Conservation (phyloP, 2,113 vertebrate species). For the Chamaetylas fuelleborni region DNA sequence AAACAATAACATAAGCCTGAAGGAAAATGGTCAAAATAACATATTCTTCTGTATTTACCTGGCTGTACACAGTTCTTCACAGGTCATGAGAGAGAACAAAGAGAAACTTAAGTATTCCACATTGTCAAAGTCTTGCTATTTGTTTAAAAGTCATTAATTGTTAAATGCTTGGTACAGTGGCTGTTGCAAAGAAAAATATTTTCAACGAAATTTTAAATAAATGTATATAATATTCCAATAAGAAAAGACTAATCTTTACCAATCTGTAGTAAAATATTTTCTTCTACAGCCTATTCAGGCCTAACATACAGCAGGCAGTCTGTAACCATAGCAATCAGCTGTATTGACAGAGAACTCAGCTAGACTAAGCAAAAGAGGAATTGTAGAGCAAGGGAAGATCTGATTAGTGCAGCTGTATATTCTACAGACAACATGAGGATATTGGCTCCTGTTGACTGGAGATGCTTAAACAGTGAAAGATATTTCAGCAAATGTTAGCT, state of each 20-base stretch:
- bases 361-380: slow-evolving; percentile 1
- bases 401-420: background rate
- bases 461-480: background rate
- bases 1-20: background rate
- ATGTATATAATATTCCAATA: background rate
- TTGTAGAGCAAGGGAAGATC: background rate
- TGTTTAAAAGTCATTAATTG: background rate
- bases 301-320: background rate
- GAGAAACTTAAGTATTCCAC: background rate
- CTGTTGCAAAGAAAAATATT: background rate
- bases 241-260: background rate
- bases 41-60: background rate
- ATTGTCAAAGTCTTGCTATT: background rate
- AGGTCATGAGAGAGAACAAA: background rate
- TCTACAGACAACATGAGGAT: background rate
- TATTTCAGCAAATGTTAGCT: background rate
- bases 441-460: background rate
- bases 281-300: background rate
- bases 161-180: background rate
- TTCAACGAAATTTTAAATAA: background rate
- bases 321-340: slow-evolving; percentile 34
- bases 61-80: background rate
- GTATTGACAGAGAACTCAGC: background rate
- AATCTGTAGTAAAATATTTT: background rate
- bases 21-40: background rate